Base-by-base conservation (phyloP, 2,797 vertebrate genomes). In the Pseudotriccus pelzelni region DNA sequence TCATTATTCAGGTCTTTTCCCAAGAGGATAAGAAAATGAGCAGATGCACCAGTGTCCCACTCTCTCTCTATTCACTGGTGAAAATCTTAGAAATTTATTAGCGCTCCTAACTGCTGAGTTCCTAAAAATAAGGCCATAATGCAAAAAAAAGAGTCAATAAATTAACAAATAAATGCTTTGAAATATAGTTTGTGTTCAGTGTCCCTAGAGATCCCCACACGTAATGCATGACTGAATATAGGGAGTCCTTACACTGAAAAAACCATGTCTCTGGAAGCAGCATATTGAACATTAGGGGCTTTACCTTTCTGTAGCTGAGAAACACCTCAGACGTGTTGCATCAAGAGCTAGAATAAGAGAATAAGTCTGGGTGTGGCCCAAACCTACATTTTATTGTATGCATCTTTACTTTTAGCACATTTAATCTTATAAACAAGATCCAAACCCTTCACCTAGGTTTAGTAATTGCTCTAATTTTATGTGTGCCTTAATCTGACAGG, bases 61-160 rank as follows among this genome's bases (percentile, higher is more conserved):
- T 56, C 27, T 69, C 12, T 27, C 28, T 68, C 14, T 84, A 24
- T 36, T 27, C 3, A 5, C 6, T 2, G 1, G 1, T 43, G 9
- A 37, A 77, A 74, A 53, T 60, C 15, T 37, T 20, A 24, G 13
- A 21, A 43, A 43, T 47, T 59, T 84, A 8, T 52, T 46, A 84
- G 15, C 9, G 34, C 6, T 84, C 6, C 19, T 50, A 56, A 20
- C 24, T 79, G 7, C 32, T 30, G 14, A 68, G 21, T 19, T 79
- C 18, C 16, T 83, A 83, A 76, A 88, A 83, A 59, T 32, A 75
- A 63, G 10, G 16, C 10, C 53, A 55, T 9, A 16, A 17, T 10
- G 6, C 0, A 25, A 46, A 39, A 67, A 50, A n/a, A 36, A 0
- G 0, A 14, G 58, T 27, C 10, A 12, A 50, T 75, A 28, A 53